These are phyloP conservation scores for Nebria salina DNA, from an alignment of 2,888 invertebrate species.

Conservation along the genomic window DNA sequence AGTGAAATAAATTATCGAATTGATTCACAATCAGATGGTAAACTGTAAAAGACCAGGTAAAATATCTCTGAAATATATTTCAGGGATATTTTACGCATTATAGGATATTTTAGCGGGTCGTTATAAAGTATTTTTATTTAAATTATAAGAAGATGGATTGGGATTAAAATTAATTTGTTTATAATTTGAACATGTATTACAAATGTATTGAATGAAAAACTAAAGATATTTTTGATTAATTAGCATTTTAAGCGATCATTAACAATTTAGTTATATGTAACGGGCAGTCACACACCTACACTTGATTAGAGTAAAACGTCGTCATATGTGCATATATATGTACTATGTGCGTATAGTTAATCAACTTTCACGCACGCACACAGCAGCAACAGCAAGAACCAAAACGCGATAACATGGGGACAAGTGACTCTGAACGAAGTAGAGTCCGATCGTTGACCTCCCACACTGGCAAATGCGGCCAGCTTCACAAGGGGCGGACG, in stretches of 20 bases:
- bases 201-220: neutral
- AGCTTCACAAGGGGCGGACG: constrained; percentile 2
- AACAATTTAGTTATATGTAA: constrained; percentile 12
- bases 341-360: neutral
- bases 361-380: constrained; percentile 24
- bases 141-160: neutral
- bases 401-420: constrained; percentile 23
- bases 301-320: constrained; percentile 24
- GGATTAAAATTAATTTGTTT: neutral
- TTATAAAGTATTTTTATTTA: too few relatives aligned
- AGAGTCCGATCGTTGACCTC: neutral
- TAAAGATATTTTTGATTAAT: constrained; percentile 25
- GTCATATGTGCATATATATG: neutral
- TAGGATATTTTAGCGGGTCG: too few relatives aligned
- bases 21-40: too few relatives aligned
- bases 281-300: constrained; percentile 19
- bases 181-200: neutral
- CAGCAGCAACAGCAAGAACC: neutral
- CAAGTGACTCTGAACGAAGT: constrained; percentile 19
- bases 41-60: too few relatives aligned
- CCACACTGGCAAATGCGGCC: neutral
- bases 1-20: too few relatives aligned
- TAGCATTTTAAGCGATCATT: neutral
- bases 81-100: too few relatives aligned
- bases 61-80: too few relatives aligned